phyloP scores from a whole-genome alignment of 2,888 invertebrate species.

The Strigamia maritima region DNA sequence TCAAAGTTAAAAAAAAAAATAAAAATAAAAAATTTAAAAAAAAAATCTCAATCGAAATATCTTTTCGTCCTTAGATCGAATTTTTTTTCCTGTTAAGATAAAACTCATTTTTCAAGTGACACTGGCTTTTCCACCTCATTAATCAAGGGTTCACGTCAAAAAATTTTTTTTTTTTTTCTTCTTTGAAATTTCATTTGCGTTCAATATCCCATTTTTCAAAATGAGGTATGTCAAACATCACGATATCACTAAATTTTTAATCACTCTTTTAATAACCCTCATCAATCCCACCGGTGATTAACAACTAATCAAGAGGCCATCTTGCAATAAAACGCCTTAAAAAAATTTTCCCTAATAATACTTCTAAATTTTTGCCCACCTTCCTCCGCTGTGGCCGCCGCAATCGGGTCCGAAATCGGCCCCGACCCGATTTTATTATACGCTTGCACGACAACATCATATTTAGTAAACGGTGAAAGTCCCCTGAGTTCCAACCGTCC shows the following conservation, averaged over 20 bases:
- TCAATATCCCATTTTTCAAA: neutral
- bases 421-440: slow-evolving; percentile 43
- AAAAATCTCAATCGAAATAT: neutral
- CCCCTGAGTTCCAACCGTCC: slow-evolving; percentile 38
- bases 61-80: neutral
- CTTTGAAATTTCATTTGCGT: neutral
- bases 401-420: slow-evolving; percentile 40
- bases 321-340: too few relatives aligned
- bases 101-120: neutral
- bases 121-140: neutral
- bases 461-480: slow-evolving; percentile 41
- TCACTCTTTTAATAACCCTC: neutral
- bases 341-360: neutral
- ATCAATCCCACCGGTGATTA: too few relatives aligned
- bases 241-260: neutral
- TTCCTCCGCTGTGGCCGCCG: slow-evolving; percentile 42
- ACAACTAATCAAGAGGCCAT: too few relatives aligned
- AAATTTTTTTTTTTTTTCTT: neutral
- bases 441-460: slow-evolving; percentile 42
- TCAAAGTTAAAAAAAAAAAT: neutral
- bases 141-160: neutral
- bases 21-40: neutral
- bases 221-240: neutral
- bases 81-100: neutral
- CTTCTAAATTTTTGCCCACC: too few relatives aligned